Base-by-base conservation (phyloP, 2,113 vertebrate species). In the Paratilapia polleni region DNA sequence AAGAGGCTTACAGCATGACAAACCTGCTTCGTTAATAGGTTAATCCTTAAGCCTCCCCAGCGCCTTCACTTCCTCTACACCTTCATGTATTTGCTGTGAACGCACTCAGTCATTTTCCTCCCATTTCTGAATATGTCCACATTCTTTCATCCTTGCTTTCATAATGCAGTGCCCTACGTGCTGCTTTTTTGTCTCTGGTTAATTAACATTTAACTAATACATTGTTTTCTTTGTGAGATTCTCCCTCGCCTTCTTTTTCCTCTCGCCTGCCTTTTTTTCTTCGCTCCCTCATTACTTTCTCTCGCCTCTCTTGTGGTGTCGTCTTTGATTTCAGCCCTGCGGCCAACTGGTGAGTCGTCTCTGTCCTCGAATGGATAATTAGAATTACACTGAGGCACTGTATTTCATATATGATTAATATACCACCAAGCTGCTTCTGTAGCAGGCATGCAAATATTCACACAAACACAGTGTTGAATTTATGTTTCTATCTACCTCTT, bases 1-100 rank as follows among this genome's bases (percentile, higher is more conserved):
- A 94, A 94, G 91, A 89, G 86, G 93, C 88, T 94, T 94, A 94
- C 86, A 66, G 84, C 86, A 47, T 89, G 88, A 91, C 91, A 93
- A 91, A 91, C 91, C 76, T 80, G 82, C 84, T 80, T 86, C 62
- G 82, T 84, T 92, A 88, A 93, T 92, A 90, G 87, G 87, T 89
- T 92, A 92, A 93, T 91, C 84, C 86, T 66, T 87, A 80, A 91
- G 80, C 82, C 73, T 85, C 76, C 74, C 82, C 14, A 66, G 81
- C n/a, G 82, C 88, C 86, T 78, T 54, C 82, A 47, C 70, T 85
- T 79, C 68, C 70, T 74, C 83, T 12, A 28, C 52, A 88, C 80
- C 77, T 81, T 82, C 10, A 26, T 61, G 57, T 64, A 52, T 86
- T 84, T 89, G 60, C 84, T 79, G 47, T 82, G 82, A 82, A 75